phyloP scores from a whole-genome alignment of 2,888 invertebrate species.

The Cataglyphis altisquamis region DNA sequence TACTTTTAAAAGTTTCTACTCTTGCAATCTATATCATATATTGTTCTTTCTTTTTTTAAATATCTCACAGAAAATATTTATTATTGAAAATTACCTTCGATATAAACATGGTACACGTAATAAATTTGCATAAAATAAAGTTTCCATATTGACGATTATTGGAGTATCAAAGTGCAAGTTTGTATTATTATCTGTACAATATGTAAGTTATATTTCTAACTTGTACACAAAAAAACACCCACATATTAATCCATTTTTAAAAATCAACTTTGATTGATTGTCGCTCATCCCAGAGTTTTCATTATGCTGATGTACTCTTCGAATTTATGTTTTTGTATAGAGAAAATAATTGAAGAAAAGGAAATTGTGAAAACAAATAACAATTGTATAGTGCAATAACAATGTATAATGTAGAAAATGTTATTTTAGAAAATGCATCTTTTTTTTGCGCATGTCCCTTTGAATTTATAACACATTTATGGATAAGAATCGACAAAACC shows the following conservation, averaged over 20 bases:
- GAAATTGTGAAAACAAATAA: conserved; percentile 41
- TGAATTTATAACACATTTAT: conserved; percentile 67
- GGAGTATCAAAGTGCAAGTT: conserved; percentile 46
- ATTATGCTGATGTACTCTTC: conserved; percentile 21
- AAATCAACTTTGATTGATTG: conserved; percentile 63
- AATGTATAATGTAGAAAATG: conserved; percentile 22
- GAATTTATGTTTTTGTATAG: conserved; percentile 34
- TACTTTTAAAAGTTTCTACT: neutral
- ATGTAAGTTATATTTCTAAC: conserved; percentile 74
- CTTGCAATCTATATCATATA: neutral
- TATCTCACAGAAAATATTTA: conserved; percentile 43
- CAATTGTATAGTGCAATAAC: conserved; percentile 43
- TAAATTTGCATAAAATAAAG: neutral
- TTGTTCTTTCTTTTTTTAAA: conserved; percentile 1
- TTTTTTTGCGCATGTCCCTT: conserved; percentile 75
- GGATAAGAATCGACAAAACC: neutral
- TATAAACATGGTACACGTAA: neutral
- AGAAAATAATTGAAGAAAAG: neutral
- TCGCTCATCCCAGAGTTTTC: conserved; percentile 53
- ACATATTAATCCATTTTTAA: conserved; percentile 54
- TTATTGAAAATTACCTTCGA: conserved; percentile 8
- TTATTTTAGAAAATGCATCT: conserved; percentile 60
- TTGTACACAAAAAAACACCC: conserved; percentile 71
- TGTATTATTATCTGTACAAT: conserved; percentile 74
- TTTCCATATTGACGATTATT: neutral